Conservation (phyloP, 1,140 invertebrate genomes). For the Drosophila guanche region DNA sequence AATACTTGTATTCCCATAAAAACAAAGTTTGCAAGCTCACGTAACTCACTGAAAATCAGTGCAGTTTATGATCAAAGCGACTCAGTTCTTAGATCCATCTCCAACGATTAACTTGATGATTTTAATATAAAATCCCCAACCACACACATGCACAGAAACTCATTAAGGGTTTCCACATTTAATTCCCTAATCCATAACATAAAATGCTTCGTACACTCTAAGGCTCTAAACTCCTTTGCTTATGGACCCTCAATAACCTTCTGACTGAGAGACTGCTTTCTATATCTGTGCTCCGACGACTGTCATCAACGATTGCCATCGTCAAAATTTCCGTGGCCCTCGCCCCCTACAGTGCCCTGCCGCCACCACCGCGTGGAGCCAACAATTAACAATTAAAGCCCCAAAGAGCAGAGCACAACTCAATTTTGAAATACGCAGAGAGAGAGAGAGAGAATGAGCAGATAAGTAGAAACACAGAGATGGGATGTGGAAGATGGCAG, state of each 20-base stretch:
- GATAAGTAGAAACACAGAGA: slow-evolving; percentile 13
- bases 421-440: slow-evolving; percentile 62
- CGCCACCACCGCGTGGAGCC: slow-evolving; percentile 18
- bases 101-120: slow-evolving; percentile 41
- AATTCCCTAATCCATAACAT: slow-evolving; percentile 50
- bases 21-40: too few relatives aligned
- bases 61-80: too few relatives aligned
- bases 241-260: slow-evolving; percentile 1
- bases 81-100: slow-evolving; percentile 2
- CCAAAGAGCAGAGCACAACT: slow-evolving; percentile 78
- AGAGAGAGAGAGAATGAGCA: slow-evolving; percentile 3
- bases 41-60: too few relatives aligned
- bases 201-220: slow-evolving; percentile 4
- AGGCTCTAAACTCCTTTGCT: slow-evolving; percentile 17
- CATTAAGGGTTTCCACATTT: slow-evolving; percentile 41
- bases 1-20: too few relatives aligned
- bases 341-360: not conserved
- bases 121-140: slow-evolving; percentile 28
- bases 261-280: not conserved
- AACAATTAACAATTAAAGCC: slow-evolving; percentile 82
- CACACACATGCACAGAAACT: slow-evolving; percentile 17
- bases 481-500: slow-evolving; percentile 4
- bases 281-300: slow-evolving; percentile 21
- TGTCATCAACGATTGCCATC: slow-evolving; percentile 51
- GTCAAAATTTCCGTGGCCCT: slow-evolving; percentile 46